These are phyloP conservation scores for Semicossyphus pulcher DNA, from an alignment of 2,113 vertebrate genomes.

Conservation along the genomic window DNA sequence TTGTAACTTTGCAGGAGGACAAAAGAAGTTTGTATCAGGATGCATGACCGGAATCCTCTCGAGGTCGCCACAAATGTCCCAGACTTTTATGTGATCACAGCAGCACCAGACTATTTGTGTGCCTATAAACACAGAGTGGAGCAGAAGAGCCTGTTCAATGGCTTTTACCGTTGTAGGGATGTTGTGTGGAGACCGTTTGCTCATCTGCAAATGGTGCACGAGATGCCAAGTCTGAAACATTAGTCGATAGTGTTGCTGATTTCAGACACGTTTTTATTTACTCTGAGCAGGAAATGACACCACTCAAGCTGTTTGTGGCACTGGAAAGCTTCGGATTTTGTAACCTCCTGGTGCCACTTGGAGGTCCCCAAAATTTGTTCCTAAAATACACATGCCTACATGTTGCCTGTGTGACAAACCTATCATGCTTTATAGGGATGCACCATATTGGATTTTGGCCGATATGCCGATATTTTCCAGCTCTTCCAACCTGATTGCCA, in stretches of 20 bases:
- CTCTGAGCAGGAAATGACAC: conserved; percentile 65
- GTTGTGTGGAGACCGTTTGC: conserved; percentile 43
- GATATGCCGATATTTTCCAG: no score
- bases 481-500: no score
- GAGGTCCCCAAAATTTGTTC: conserved; percentile 55
- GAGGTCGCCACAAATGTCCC: conserved; percentile 36
- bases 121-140: conserved; percentile 45
- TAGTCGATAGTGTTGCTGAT: conserved; percentile 62
- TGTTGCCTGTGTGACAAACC: conserved; percentile 40
- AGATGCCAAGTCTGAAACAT: conserved; percentile 63
- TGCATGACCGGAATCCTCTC: conserved; percentile 22
- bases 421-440: conserved; percentile 41
- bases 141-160: conserved; percentile 42
- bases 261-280: conserved; percentile 69
- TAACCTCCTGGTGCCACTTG: conserved; percentile 63
- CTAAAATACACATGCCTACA: conserved; percentile 57
- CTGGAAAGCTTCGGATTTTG: conserved; percentile 58
- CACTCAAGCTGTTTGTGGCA: conserved; percentile 72
- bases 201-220: conserved; percentile 66
- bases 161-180: conserved; percentile 53
- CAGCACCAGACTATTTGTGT: conserved; percentile 51
- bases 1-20: conserved; percentile 4
- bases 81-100: conserved; percentile 31
- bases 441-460: no score
- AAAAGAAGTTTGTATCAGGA: conserved; percentile 33